A percentile compares a stretch with the other conserved stretches of the same genome.
phyloP scores from a whole-genome alignment of 2,888 invertebrate genomes.

The Campoplex nolae region DNA sequence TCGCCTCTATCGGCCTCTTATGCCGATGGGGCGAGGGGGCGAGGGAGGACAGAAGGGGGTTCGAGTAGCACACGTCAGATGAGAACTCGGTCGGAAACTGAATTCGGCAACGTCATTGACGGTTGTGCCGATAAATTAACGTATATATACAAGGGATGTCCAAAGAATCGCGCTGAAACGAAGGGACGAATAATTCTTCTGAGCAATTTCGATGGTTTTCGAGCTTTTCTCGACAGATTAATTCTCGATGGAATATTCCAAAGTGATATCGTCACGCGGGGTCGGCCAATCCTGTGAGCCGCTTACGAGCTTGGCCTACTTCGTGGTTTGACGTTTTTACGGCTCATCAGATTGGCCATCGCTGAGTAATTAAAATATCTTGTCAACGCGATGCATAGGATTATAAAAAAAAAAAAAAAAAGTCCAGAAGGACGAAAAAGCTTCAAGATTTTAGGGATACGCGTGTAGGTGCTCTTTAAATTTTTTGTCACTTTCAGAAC shows the following conservation, averaged over 20 bases:
- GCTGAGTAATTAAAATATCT: background rate
- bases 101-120: conserved; percentile 60
- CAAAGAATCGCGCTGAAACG: background rate
- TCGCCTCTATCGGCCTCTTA: background rate
- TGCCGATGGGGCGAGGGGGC: background rate
- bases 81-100: conserved; percentile 46
- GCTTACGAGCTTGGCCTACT: background rate
- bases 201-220: background rate
- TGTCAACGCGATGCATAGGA: background rate
- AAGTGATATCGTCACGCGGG: no score
- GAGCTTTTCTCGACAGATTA: background rate
- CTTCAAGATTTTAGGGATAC: background rate
- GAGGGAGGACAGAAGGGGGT: conserved; percentile 1
- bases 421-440: background rate
- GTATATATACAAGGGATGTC: conserved; percentile 12
- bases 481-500: background rate
- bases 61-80: conserved; percentile 14
- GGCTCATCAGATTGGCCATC: background rate
- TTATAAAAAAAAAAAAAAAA: no score
- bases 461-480: background rate
- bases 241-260: background rate
- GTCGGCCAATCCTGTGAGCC: background rate
- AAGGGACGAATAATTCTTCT: background rate
- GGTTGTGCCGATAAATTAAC: conserved; percentile 1
- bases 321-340: background rate